Conservation (phyloP, 2,888 invertebrate genomes). For the Lasioglossum malachurum region DNA sequence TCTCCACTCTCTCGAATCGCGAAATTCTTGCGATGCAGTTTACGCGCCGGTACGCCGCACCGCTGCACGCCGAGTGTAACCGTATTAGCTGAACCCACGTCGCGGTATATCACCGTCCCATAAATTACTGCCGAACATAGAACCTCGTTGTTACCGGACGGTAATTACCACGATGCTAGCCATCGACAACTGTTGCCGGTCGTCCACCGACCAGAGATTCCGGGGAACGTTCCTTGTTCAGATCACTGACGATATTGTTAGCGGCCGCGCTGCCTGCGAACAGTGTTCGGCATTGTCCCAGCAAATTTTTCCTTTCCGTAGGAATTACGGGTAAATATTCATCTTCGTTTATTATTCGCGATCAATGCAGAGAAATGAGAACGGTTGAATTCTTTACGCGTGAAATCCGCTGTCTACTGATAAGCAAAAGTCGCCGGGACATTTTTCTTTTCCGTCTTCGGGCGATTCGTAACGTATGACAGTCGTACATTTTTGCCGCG, state of each 20-base stretch:
- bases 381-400: no score
- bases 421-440: conserved; percentile 28
- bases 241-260: conserved; percentile 6
- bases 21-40: conserved; percentile 50
- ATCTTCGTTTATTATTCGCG: neutral
- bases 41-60: conserved; percentile 13
- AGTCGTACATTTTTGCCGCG: conserved; percentile 32
- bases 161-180: conserved; percentile 54
- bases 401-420: neutral
- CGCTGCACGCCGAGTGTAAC: conserved; percentile 23
- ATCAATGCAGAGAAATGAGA: no score
- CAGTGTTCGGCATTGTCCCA: neutral
- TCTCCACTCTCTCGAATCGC: conserved; percentile 9
- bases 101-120: conserved; percentile 56
- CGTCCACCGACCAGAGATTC: conserved; percentile 32
- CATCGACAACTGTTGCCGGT: conserved; percentile 43
- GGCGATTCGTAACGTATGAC: conserved; percentile 43
- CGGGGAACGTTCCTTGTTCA: conserved; percentile 10
- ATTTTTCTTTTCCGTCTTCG: conserved; percentile 39
- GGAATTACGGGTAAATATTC: neutral
- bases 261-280: neutral
- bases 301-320: neutral
- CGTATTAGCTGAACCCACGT: conserved; percentile 48
- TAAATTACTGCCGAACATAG: conserved; percentile 61
- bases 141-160: conserved; percentile 48